Percentiles rank a stretch among this genome's conserved stretches.
Conservation (phyloP, 1,140 invertebrate species). For the Idris sp. region DNA sequence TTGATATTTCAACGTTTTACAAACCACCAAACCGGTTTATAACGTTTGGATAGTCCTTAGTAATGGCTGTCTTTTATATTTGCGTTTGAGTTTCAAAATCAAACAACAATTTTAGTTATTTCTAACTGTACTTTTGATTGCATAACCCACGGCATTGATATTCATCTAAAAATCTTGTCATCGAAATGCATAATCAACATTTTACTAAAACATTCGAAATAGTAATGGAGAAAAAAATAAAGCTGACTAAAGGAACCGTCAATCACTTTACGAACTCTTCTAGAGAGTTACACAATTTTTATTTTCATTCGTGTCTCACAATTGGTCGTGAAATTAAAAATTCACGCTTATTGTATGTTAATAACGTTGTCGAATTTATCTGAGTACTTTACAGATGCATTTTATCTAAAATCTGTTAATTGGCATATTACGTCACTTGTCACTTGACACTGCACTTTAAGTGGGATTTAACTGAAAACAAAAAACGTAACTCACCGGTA, state of each 20-base stretch:
- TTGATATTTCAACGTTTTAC: conserved; percentile 18
- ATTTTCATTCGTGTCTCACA: too few species aligned
- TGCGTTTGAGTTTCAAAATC: conserved; percentile 42
- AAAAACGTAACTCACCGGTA: conserved; percentile 64
- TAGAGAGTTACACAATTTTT: too few species aligned
- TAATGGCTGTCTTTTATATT: conserved; percentile 32
- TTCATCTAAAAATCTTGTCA: conserved; percentile 25
- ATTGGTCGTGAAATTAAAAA: not conserved
- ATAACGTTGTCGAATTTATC: conserved; percentile 1
- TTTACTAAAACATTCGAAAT: not conserved
- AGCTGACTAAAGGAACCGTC: too few species aligned
- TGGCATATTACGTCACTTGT: conserved; percentile 11
- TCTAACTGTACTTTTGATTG: conserved; percentile 33
- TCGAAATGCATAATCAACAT: conserved; percentile 34
- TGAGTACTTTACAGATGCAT: not conserved
- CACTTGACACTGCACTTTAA: conserved; percentile 17
- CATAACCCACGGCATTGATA: conserved; percentile 24
- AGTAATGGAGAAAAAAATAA: not conserved
- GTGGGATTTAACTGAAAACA: not conserved
- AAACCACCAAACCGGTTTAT: conserved; percentile 47
- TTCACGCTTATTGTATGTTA: not conserved
- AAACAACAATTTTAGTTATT: conserved; percentile 36
- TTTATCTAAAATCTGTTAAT: conserved; percentile 10
- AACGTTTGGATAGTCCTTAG: conserved; percentile 13
- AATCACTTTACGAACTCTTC: too few species aligned